Evolutionary conservation across 2,888 invertebrate genomes (phyloP).

Genomic region (Synanthedon tipuliformis): DNA sequence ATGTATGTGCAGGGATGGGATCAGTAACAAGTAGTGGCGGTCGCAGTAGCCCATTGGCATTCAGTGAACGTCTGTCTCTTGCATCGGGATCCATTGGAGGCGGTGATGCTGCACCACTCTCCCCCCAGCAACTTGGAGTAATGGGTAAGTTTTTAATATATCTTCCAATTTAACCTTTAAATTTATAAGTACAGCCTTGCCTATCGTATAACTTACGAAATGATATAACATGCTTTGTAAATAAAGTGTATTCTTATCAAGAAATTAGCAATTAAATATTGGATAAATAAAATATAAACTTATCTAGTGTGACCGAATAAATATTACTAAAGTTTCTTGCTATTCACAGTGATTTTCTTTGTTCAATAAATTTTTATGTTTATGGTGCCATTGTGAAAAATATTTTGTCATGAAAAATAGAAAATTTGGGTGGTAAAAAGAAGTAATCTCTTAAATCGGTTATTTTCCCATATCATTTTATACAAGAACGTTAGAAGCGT

Average conservation of each 20-base stretch:
- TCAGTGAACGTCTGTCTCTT: conserved; percentile 75
- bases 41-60: conserved; percentile 69
- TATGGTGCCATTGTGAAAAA: too few species aligned
- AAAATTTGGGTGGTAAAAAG: too few species aligned
- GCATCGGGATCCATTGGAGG: conserved; percentile 76
- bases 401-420: too few species aligned
- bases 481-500: conserved; percentile 7
- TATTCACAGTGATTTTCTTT: too few species aligned
- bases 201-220: too few species aligned
- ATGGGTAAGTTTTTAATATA: conserved; percentile 78
- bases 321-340: too few species aligned
- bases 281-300: too few species aligned
- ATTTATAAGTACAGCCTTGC: neutral
- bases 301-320: too few species aligned
- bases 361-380: too few species aligned
- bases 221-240: too few species aligned
- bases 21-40: conserved; percentile 78
- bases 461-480: neutral
- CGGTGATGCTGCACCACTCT: conserved; percentile 74
- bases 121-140: conserved; percentile 89
- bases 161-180: neutral
- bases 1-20: conserved; percentile 56
- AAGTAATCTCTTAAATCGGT: too few species aligned
- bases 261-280: neutral
- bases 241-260: too few species aligned